Evolutionary conservation across 2,888 invertebrate genomes (phyloP), one percentile per base, ranked within the genome.

Genomic region (Coleophora flavipennella): DNA sequence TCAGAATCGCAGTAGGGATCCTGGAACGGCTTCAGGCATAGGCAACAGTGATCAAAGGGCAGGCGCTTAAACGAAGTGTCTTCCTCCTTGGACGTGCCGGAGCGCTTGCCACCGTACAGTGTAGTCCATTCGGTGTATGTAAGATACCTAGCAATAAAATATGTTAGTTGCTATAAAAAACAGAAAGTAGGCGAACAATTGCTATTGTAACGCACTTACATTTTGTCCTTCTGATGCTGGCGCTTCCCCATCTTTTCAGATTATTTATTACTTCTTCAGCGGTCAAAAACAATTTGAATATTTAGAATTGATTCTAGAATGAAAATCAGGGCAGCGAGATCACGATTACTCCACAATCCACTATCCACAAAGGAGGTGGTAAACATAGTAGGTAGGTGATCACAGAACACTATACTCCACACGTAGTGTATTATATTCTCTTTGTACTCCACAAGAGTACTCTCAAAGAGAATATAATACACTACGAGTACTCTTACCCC

Each of bases 141-240:
- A 48, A 94, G 67, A 74, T 95, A 94, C 91, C 93, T 93, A 48
- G 33, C 51, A 51, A 39, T 44, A 37, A 27, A 31, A 26, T 47
- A 12, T 25, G 14, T n/a, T n/a, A n/a, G n/a, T n/a, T n/a, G n/a
- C n/a, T n/a, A n/a, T n/a, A 31, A 12, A 31, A 31, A 3, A 11
- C 11, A 2, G 3, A 8, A 11, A 7, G 31, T 31, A 2, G 31
- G n/a, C 11, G 7, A 10, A 31, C 6, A 12, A 12, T n/a, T n/a
- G 1, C 1, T 13, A 35, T 35, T 11, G 9, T n/a, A n/a, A n/a
- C 13, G 28, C 29, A 43, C 83, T 77, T 85, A 93, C 95, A 96
- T 92, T 90, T 96, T 96, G 85, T 96, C 96, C 64, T 96, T 96
- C 67, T 96, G 96, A 84, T 96, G 96, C 63, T 96, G 96, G 53